phyloP scores from a whole-genome alignment of 2,888 invertebrate genomes.

The Phorcus lineatus region DNA sequence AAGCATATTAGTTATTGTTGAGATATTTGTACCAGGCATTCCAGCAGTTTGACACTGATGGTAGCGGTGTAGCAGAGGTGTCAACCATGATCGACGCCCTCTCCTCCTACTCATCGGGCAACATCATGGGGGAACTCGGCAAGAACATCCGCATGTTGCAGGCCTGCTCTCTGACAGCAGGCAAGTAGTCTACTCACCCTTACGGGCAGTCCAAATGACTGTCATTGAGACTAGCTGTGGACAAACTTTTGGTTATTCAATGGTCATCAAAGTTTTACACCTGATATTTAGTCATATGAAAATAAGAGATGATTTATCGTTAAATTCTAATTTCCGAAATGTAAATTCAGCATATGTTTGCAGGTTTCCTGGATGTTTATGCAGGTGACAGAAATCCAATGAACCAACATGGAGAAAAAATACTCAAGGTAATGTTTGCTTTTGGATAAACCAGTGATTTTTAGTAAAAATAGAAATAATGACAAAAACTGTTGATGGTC shows the following conservation, averaged over 20 bases:
- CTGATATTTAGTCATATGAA: too few relatives aligned
- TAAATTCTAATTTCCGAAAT: too few relatives aligned
- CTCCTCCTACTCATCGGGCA: conserved; percentile 59
- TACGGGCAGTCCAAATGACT: too few relatives aligned
- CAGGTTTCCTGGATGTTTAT: conserved; percentile 74
- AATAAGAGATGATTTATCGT: too few relatives aligned
- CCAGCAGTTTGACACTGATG: conserved; percentile 73
- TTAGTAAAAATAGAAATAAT: too few relatives aligned
- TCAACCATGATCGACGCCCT: conserved; percentile 67
- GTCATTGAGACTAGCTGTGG: neutral
- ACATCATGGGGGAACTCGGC: conserved; percentile 68
- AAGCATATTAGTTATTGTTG: too few relatives aligned
- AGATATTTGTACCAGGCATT: conserved; percentile 53
- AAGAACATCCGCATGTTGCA: conserved; percentile 71
- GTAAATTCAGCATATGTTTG: conserved; percentile 3
- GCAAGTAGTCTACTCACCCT: too few relatives aligned
- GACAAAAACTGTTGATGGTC: too few relatives aligned
- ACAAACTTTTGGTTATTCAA: too few relatives aligned
- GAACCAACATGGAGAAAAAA: conserved; percentile 68
- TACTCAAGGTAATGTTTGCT: conserved; percentile 62
- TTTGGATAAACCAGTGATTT: too few relatives aligned
- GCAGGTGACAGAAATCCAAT: conserved; percentile 68
- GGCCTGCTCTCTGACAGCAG: conserved; percentile 72
- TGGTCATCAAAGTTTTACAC: too few relatives aligned
- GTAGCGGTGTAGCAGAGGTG: conserved; percentile 72